Conservation (phyloP, 1,140 invertebrate genomes). For the Neodiprion virginianus region DNA sequence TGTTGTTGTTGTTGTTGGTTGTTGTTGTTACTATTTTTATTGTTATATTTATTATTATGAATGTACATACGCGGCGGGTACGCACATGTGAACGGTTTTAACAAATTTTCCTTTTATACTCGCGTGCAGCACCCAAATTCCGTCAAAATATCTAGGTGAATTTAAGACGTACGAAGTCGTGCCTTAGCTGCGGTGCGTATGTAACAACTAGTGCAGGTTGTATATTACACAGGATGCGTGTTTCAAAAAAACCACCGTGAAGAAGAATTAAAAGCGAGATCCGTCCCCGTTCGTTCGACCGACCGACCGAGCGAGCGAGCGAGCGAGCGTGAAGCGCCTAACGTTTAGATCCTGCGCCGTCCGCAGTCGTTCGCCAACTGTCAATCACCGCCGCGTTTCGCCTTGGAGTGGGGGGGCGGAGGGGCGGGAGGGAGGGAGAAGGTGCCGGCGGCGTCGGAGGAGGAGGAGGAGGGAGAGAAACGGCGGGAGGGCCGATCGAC, state of each 20-base stretch:
- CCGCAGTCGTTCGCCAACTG: constrained; percentile 73
- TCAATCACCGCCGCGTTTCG: constrained; percentile 65
- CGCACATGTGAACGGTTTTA: constrained; percentile 33
- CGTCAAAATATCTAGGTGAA: too few species aligned
- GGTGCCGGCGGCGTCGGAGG: background rate
- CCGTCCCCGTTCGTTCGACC: constrained; percentile 29
- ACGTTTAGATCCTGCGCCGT: constrained; percentile 66
- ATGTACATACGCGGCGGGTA: constrained; percentile 20
- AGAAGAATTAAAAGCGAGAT: too few species aligned
- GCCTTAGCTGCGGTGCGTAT: too few species aligned
- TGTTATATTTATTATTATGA: too few species aligned
- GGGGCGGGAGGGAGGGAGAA: background rate
- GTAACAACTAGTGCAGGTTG: too few species aligned
- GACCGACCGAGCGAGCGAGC: constrained; percentile 7
- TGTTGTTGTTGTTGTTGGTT: too few species aligned
- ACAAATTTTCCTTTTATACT: constrained; percentile 25
- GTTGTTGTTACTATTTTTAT: too few species aligned
- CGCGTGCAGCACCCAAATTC: constrained; percentile 23
- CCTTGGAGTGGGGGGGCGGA: constrained; percentile 59
- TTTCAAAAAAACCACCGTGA: background rate
- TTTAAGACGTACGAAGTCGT: too few species aligned
- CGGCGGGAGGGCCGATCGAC: constrained; percentile 43
- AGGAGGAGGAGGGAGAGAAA: too few species aligned
- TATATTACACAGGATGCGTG: too few species aligned
- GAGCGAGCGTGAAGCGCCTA: constrained; percentile 38